These are phyloP conservation scores for Harlomillsia oculata DNA, from an alignment of 1,140 invertebrate species.

Conservation along the genomic window DNA sequence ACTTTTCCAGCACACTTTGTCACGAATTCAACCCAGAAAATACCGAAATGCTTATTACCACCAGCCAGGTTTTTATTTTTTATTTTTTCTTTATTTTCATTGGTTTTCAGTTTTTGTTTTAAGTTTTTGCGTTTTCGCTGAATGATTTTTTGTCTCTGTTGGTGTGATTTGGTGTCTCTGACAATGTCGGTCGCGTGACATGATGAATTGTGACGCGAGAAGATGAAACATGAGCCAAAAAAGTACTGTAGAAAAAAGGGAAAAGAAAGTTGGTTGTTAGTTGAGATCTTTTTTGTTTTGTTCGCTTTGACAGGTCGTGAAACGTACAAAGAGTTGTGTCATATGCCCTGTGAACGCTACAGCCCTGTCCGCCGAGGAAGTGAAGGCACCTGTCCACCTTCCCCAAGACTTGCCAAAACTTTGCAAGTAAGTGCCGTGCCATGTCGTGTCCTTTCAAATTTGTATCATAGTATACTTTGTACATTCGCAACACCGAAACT, in stretches of 20 bases:
- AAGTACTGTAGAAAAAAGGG: too few species aligned
- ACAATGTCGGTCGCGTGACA: too few species aligned
- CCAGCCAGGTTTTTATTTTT: conserved; percentile 19
- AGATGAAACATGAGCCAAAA: too few species aligned
- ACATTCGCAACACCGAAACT: too few species aligned
- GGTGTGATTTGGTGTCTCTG: too few species aligned
- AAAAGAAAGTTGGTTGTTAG: too few species aligned
- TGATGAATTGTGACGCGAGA: conserved; percentile 26
- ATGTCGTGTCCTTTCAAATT: too few species aligned
- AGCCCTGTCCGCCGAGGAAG: conserved; percentile 81
- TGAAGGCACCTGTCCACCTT: conserved; percentile 54
- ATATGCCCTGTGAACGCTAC: conserved; percentile 64
- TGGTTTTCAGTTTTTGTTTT: conserved; percentile 42
- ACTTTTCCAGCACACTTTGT: conserved; percentile 27
- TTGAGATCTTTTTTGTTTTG: conserved; percentile 10
- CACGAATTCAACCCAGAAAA: conserved; percentile 34
- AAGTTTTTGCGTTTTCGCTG: conserved; percentile 43
- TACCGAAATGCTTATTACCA: conserved; percentile 21
- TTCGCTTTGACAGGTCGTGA: conserved; percentile 42
- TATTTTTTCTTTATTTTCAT: conserved; percentile 44
- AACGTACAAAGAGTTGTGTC: conserved; percentile 48
- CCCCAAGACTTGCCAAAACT: conserved; percentile 40
- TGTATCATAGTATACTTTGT: too few species aligned
- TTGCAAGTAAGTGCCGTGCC: conserved; percentile 42
- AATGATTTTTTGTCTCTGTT: conserved; percentile 42